Base-by-base conservation (phyloP, 2,888 invertebrate species). In the Xanthorhoe designata region DNA sequence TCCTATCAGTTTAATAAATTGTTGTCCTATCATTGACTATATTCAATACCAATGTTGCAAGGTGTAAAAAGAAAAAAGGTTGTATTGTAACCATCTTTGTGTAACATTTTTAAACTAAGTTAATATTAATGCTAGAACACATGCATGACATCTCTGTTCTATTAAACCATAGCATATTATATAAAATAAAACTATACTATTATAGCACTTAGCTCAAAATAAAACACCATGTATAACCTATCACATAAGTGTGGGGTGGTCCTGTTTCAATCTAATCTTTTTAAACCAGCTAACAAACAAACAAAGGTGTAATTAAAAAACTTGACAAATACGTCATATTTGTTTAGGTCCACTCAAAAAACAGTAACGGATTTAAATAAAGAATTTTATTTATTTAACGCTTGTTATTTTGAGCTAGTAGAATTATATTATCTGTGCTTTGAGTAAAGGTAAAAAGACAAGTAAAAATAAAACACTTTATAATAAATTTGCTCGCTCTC, bases 211-310 rank as follows among this genome's bases (percentile, higher is more conserved):
- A 24, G 24, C 2, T 13, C 38, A 13, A 2, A 38, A 2, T 55
- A 4, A 7, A 55, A 6, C 70, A 70, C 15, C 50, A 53, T 67
- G 67, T 70, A 61, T 63, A 65, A 56, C 5, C 0, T 61, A 32
- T 51, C 62, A 64, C 49, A 10, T 47, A 65, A 57, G 62, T 60
- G 57, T 61, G 50, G 70, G 70, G 70, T 70, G 70, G 70, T 70
- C 70, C 18, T 51, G 10, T 57, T 29, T 15, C 50, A 61, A 64
- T 68, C 62, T 67, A 57, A 68, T 70, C 67, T 65, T 47, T 68
- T 55, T 47, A 61, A 64, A 54, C 9, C 62, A 45, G 57, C 62
- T 61, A 18, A 61, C 64, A 55, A 7, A 63, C 64, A 45, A 65
- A 65, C 53, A 61, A 62, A 60, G 17, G 19, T 51, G 56, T 57